phyloP scores from a whole-genome alignment of 1,140 invertebrate genomes.

The Papilio polyxenes region DNA sequence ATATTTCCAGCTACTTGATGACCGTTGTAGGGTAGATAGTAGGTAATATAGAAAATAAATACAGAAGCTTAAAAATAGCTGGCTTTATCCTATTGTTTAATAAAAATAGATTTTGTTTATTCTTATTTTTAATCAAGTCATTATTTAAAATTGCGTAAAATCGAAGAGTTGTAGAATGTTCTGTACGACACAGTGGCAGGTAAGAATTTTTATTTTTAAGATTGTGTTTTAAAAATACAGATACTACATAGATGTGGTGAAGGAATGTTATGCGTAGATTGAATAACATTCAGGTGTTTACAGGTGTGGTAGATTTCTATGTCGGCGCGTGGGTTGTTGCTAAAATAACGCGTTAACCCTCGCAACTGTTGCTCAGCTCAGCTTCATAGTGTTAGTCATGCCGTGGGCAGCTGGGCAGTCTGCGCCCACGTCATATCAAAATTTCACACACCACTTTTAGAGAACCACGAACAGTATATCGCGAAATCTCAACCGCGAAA shows the following conservation, averaged over 20 bases:
- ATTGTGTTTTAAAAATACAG: constrained; percentile 27
- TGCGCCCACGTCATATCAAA: constrained; percentile 70
- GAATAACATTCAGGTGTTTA: constrained; percentile 76
- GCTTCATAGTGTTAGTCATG: constrained; percentile 68
- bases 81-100: not conserved
- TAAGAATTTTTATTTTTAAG: constrained; percentile 3
- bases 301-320: constrained; percentile 72
- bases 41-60: not conserved
- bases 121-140: not conserved
- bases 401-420: constrained; percentile 65
- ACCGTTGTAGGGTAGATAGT: too few relatives aligned
- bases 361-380: constrained; percentile 61
- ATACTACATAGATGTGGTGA: constrained; percentile 37
- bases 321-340: constrained; percentile 61
- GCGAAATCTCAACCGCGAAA: not conserved
- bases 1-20: too few relatives aligned
- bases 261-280: constrained; percentile 63
- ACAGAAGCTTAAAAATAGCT: not conserved
- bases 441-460: constrained; percentile 69
- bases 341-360: constrained; percentile 72
- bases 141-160: not conserved
- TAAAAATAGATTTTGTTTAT: not conserved
- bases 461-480: constrained; percentile 47
- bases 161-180: not conserved
- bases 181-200: not conserved